Conservation (phyloP, 2,888 invertebrate genomes). For the Scaptomyza tumidula region DNA sequence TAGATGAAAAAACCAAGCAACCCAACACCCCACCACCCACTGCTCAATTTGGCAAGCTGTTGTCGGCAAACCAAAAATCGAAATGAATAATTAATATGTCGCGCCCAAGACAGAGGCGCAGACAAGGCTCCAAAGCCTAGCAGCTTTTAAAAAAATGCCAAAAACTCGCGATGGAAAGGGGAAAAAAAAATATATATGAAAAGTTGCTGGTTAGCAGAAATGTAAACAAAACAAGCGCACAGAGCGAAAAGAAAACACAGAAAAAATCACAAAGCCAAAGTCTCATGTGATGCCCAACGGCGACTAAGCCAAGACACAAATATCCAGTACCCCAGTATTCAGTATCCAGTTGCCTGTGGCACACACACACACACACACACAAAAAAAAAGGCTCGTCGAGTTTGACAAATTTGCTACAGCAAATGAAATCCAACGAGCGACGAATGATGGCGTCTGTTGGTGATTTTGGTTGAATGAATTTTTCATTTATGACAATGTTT, state of each 20-base stretch:
- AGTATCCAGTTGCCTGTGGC: conserved; percentile 16
- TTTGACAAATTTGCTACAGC: conserved; percentile 75
- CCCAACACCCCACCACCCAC: conserved; percentile 13
- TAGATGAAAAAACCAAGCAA: not conserved
- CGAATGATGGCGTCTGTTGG: conserved; percentile 8
- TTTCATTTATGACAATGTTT: conserved; percentile 81
- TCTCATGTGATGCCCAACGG: conserved; percentile 58
- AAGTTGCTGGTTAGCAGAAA: conserved; percentile 49
- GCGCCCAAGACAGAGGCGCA: conserved; percentile 59
- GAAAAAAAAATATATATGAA: conserved; percentile 17
- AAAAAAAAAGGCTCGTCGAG: conserved; percentile 50
- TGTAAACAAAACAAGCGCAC: conserved; percentile 55
- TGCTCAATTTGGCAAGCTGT: conserved; percentile 22
- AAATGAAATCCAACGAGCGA: conserved; percentile 62
- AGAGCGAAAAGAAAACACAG: conserved; percentile 3
- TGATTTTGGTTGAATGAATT: conserved; percentile 57
- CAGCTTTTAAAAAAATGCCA: conserved; percentile 26
- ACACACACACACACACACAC: conserved; percentile 4
- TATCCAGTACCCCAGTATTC: conserved; percentile 14
- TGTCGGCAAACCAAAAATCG: conserved; percentile 65
- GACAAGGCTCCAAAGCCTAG: conserved; percentile 23
- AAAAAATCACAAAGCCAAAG: conserved; percentile 34
- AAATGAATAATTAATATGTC: conserved; percentile 81
- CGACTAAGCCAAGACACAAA: conserved; percentile 40
- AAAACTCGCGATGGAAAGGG: not conserved